A percentile compares a stretch with the other conserved stretches of the same genome.
Conservation (phyloP, 2,113 vertebrate species). For the Scalopus aquaticus region DNA sequence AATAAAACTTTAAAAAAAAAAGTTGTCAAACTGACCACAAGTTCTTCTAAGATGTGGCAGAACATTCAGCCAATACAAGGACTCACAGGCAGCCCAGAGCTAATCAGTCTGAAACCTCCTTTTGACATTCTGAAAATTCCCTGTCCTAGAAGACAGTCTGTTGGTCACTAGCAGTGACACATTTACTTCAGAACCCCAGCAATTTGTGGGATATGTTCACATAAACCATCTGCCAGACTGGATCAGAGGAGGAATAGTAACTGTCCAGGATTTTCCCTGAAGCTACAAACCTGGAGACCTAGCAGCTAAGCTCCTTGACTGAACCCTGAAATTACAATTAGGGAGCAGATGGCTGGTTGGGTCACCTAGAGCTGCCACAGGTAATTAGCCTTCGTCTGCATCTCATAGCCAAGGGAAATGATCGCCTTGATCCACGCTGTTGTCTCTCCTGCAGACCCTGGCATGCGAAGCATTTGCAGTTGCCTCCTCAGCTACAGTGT, state of each 20-base stretch:
- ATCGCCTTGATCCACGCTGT: neutral
- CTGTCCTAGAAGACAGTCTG: neutral
- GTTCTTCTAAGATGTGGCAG: neutral
- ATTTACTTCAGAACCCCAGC: rapidly evolving
- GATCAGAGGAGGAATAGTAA: neutral
- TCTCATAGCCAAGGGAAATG: neutral
- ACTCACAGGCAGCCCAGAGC: neutral
- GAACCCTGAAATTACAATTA: neutral
- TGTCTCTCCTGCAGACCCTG: neutral
- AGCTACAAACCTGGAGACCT: neutral
- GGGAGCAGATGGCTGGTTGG: neutral
- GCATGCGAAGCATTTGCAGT: conserved; percentile 53
- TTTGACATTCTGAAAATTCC: neutral
- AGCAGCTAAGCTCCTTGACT: neutral
- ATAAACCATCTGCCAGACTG: neutral
- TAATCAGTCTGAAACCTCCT: neutral
- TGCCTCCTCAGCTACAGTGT: neutral
- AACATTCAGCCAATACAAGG: neutral
- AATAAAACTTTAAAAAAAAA: no score
- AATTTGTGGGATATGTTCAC: neutral
- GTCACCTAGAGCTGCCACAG: neutral
- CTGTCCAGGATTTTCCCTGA: neutral
- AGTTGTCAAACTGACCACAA: neutral
- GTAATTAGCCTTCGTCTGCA: conserved; percentile 17
- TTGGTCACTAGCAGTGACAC: rapidly evolving